phyloP scores from a whole-genome alignment of 2,113 vertebrate species.

The Dissostichus mawsoni region DNA sequence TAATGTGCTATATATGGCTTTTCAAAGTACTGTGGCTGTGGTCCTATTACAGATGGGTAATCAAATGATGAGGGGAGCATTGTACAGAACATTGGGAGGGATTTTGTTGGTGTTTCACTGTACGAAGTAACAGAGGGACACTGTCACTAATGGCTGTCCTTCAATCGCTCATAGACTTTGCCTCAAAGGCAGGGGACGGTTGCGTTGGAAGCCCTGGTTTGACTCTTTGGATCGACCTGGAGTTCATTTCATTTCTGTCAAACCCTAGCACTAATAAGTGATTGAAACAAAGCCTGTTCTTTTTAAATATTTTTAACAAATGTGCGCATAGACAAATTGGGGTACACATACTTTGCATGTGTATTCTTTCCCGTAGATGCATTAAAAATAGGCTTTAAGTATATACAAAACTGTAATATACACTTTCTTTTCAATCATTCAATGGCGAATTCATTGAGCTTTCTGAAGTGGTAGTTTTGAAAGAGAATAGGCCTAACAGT shows the following conservation, averaged over 20 bases:
- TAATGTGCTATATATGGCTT: constrained; percentile 59
- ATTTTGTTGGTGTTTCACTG: constrained; percentile 31
- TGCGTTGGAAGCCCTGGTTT: constrained; percentile 16
- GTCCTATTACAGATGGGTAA: constrained; percentile 73
- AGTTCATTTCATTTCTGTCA: constrained; percentile 22
- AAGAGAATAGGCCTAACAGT: constrained; percentile 38
- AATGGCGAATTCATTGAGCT: constrained; percentile 33
- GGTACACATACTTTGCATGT: constrained; percentile 21
- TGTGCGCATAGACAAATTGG: constrained; percentile 1
- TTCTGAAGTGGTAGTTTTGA: constrained; percentile 59
- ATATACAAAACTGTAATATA: constrained; percentile 46
- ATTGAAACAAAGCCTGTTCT: not conserved
- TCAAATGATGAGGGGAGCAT: constrained; percentile 3
- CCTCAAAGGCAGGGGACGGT: constrained; percentile 18
- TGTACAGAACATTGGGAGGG: constrained; percentile 19
- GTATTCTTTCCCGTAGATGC: constrained; percentile 20
- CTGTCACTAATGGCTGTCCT: not conserved
- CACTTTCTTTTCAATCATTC: constrained; percentile 32
- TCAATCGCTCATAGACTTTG: constrained; percentile 2
- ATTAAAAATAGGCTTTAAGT: constrained; percentile 32
- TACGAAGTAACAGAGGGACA: constrained; percentile 21
- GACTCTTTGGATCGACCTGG: constrained; percentile 15
- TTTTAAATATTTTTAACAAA: constrained; percentile 24
- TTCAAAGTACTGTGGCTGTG: constrained; percentile 85
- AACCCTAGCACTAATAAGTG: constrained; percentile 31